Evolutionary conservation across 2,113 vertebrate species (phyloP).

Genomic region (Pollachius pollachius): DNA sequence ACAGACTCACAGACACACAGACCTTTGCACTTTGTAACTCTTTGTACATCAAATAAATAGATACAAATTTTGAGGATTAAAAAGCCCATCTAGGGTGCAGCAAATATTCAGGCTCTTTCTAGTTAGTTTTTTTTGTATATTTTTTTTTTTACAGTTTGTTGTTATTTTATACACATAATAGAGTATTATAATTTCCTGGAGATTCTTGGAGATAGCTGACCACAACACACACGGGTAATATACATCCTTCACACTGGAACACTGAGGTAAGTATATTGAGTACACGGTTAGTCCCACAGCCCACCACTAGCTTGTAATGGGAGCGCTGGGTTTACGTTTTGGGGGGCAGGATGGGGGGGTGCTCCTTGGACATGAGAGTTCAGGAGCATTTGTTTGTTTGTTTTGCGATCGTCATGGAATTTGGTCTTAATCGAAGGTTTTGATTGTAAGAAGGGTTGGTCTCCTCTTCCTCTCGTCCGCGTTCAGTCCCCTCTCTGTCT

Average conservation of each 20-base stretch:
- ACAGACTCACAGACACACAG: constrained; percentile 56
- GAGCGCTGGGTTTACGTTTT: constrained; percentile 18
- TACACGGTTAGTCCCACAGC: constrained; percentile 66
- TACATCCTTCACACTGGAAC: constrained; percentile 78
- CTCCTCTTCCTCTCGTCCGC: constrained; percentile 1
- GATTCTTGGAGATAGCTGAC: constrained; percentile 73
- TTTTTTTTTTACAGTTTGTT: constrained; percentile 18
- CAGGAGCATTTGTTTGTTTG: constrained; percentile 46
- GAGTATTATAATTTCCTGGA: constrained; percentile 65
- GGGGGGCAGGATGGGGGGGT: neutral
- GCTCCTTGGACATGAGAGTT: constrained; percentile 53
- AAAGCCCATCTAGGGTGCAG: constrained; percentile 75
- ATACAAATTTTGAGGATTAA: constrained; percentile 73
- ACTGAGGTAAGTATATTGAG: constrained; percentile 82
- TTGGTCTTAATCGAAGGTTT: constrained; percentile 26
- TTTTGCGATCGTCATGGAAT: constrained; percentile 57
- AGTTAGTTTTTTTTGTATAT: constrained; percentile 30
- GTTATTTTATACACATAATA: constrained; percentile 64
- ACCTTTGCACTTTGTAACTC: constrained; percentile 62
- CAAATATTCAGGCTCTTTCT: constrained; percentile 74
- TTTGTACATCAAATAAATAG: constrained; percentile 63
- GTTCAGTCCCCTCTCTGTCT: constrained; percentile 32
- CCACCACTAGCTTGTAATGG: constrained; percentile 35
- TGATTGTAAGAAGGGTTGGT: constrained; percentile 23
- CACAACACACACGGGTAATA: constrained; percentile 68